A percentile compares a stretch with the other conserved stretches of the same genome.
Conservation (phyloP, 2,888 invertebrate genomes). For the Asteroscopus sphinx region DNA sequence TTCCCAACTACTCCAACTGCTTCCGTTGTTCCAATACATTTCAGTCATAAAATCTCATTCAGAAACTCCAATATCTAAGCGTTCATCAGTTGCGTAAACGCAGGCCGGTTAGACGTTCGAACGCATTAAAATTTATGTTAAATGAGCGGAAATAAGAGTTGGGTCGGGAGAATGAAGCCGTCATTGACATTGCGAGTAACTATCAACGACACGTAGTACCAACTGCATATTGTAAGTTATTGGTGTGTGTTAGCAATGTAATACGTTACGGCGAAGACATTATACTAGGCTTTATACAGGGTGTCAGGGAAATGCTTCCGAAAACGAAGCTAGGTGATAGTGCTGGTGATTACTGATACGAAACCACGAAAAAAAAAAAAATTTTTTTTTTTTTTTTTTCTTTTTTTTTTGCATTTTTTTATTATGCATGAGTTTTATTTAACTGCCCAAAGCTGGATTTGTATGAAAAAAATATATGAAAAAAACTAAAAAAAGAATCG, state of each 20-base stretch:
- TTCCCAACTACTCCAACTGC: too few species aligned
- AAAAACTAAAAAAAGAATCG: too few species aligned
- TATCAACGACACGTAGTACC: conserved; percentile 74
- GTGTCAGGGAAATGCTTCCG: too few species aligned
- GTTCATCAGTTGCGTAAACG: conserved; percentile 57
- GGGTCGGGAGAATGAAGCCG: conserved; percentile 71
- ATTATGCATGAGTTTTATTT: too few species aligned
- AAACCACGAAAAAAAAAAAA: too few species aligned
- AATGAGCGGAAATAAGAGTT: conserved; percentile 68
- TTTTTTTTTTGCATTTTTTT: too few species aligned
- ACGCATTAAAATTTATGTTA: conserved; percentile 65
- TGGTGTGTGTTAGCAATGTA: conserved; percentile 60
- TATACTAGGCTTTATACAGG: not conserved
- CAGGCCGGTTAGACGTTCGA: conserved; percentile 50
- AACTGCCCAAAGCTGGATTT: too few species aligned
- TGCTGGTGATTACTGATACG: too few species aligned
- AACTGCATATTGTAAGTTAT: conserved; percentile 64
- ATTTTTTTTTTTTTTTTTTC: too few species aligned
- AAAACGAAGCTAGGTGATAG: too few species aligned
- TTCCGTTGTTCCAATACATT: conserved; percentile 15
- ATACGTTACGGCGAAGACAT: conserved; percentile 3
- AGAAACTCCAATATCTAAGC: conserved; percentile 43
- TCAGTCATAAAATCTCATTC: conserved; percentile 14
- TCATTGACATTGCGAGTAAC: conserved; percentile 75
- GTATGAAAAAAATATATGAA: too few species aligned